phyloP scores from a whole-genome alignment of 2,888 invertebrate species.

The Hymenopus coronatus region DNA sequence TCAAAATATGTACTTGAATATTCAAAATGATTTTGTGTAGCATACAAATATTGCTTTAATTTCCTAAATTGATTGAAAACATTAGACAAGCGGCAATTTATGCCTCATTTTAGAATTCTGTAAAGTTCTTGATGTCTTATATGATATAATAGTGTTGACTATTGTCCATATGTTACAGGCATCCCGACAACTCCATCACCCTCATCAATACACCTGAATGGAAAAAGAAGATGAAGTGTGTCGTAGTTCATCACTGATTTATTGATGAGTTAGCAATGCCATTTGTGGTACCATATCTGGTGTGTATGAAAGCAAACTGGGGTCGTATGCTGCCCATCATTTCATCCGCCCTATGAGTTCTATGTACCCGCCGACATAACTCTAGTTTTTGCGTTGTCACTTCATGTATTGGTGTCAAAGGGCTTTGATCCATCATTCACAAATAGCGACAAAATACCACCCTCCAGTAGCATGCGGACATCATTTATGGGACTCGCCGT shows the following conservation, averaged over 20 bases:
- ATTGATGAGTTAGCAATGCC: neutral
- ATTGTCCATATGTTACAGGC: no score
- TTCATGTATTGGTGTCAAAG: neutral
- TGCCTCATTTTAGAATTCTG: neutral
- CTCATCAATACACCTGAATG: neutral
- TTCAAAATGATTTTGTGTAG: no score
- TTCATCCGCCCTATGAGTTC: neutral
- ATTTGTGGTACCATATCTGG: neutral
- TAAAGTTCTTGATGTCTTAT: neutral
- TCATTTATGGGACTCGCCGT: neutral
- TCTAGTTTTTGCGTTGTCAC: neutral
- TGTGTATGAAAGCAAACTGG: neutral
- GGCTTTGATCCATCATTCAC: neutral
- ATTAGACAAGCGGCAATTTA: neutral
- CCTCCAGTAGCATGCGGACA: neutral
- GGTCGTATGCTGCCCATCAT: neutral
- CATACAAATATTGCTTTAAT: no score
- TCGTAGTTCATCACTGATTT: neutral
- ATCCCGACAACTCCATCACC: neutral
- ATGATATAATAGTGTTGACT: neutral
- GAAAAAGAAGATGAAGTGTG: neutral
- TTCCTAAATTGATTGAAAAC: no score
- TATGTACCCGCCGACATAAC: neutral
- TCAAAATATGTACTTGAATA: no score
- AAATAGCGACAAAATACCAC: neutral